Conservation (phyloP, 2,113 vertebrate genomes). For the Turnix velox region DNA sequence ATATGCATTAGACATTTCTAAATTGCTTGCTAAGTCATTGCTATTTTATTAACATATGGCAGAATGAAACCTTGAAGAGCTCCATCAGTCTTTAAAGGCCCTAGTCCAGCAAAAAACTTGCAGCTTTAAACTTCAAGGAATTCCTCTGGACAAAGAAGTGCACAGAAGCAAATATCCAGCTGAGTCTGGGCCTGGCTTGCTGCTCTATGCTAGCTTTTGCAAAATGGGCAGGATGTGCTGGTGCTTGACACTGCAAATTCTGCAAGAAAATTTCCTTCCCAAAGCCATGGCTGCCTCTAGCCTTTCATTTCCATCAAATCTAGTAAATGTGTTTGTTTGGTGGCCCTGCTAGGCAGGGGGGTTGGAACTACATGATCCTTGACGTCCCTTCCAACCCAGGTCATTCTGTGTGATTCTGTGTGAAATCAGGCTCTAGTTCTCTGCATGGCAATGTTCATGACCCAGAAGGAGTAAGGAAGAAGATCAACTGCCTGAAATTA, state of each 20-base stretch:
- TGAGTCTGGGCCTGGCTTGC: neutral
- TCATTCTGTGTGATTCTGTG: too few species aligned
- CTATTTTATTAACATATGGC: neutral
- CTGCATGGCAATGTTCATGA: neutral
- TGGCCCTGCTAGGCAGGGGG: too few species aligned
- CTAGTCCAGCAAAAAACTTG: neutral
- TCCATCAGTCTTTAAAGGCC: neutral
- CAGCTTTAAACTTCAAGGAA: neutral
- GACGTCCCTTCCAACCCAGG: too few species aligned
- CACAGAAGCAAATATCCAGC: neutral
- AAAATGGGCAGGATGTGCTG: neutral
- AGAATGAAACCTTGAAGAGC: neutral
- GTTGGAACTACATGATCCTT: too few species aligned
- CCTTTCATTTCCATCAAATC: neutral
- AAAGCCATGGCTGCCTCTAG: neutral
- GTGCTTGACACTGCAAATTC: neutral
- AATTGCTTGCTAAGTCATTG: neutral
- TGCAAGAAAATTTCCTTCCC: neutral
- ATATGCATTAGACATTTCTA: too few species aligned
- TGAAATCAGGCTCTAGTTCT: neutral
- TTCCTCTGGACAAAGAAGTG: neutral
- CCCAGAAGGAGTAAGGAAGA: neutral
- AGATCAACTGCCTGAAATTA: neutral
- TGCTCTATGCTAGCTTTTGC: fast-evolving
- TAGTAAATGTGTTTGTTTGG: too few species aligned